phyloP scores from a whole-genome alignment of 2,888 invertebrate species.

The Pyrochroa serraticornis region DNA sequence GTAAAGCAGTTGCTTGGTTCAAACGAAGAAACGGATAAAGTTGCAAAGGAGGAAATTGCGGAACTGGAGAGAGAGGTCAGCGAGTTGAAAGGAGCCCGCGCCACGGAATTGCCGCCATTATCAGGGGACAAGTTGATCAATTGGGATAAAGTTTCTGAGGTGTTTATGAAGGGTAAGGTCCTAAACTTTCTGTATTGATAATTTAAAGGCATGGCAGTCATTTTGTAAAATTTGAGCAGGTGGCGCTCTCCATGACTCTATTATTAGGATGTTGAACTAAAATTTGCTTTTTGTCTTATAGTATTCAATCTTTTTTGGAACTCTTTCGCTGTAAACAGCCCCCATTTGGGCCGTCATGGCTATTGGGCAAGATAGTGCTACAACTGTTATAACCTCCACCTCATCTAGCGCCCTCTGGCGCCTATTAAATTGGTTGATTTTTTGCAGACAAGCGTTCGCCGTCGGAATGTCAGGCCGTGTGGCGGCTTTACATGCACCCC shows the following conservation, averaged over 20 bases:
- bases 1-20: slow-evolving; percentile 1
- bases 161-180: slow-evolving; percentile 50
- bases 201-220: background rate
- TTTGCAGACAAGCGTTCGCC: slow-evolving; percentile 63
- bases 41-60: slow-evolving; percentile 58
- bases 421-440: slow-evolving; percentile 2
- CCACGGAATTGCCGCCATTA: slow-evolving; percentile 38
- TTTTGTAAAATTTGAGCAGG: background rate
- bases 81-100: slow-evolving; percentile 2
- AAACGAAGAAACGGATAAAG: slow-evolving; percentile 2
- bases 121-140: slow-evolving; percentile 59
- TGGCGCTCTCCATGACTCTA: background rate
- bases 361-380: too few species aligned
- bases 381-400: too few species aligned
- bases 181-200: slow-evolving; percentile 3
- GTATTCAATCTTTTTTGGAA: too few species aligned
- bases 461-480: slow-evolving; percentile 71
- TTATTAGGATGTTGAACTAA: too few species aligned
- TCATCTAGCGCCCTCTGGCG: too few species aligned
- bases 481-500: slow-evolving; percentile 75
- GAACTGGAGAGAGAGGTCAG: slow-evolving; percentile 26
- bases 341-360: too few species aligned
- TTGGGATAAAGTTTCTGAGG: slow-evolving; percentile 64
- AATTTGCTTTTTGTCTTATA: too few species aligned
- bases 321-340: too few species aligned